Conservation (phyloP, 2,888 invertebrate genomes). For the Athalia cordata region DNA sequence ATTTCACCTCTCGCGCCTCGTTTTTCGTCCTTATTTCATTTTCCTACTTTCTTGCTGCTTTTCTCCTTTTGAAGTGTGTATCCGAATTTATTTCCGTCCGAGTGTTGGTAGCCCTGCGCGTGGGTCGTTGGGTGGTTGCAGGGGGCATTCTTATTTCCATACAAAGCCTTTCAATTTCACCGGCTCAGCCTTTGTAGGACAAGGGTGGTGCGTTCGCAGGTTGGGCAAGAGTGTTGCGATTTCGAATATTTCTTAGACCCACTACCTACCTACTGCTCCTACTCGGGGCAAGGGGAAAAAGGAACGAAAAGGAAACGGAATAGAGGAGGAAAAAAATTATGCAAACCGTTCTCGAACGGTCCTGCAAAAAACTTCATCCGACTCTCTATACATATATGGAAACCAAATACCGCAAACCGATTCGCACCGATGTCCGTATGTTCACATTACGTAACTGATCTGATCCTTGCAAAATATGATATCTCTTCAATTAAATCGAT, state of each 20-base stretch:
- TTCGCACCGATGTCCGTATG: neutral
- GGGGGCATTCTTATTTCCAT: slow-evolving; percentile 68
- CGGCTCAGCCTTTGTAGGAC: slow-evolving; percentile 64
- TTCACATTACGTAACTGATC: neutral
- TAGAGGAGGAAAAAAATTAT: slow-evolving; percentile 60
- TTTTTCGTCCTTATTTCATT: slow-evolving; percentile 42
- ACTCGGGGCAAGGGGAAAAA: neutral
- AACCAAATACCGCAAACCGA: neutral
- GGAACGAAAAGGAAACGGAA: neutral
- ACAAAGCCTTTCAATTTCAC: slow-evolving; percentile 68
- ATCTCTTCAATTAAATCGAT: neutral
- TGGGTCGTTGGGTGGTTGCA: slow-evolving; percentile 52
- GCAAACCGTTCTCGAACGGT: slow-evolving; percentile 56
- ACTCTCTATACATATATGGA: neutral
- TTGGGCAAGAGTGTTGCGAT: slow-evolving; percentile 63
- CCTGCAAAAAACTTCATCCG: slow-evolving; percentile 27
- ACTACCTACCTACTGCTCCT: slow-evolving; percentile 46
- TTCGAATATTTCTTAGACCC: slow-evolving; percentile 58
- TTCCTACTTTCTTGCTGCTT: slow-evolving; percentile 47
- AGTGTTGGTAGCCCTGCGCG: slow-evolving; percentile 47
- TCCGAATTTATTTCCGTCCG: slow-evolving; percentile 60
- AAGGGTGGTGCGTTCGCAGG: slow-evolving; percentile 53
- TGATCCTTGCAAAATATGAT: too few relatives aligned
- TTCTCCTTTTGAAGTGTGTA: slow-evolving; percentile 63
- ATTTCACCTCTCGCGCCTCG: neutral